These are phyloP conservation scores for Cephalopachus bancanus DNA, from an alignment of 2,797 vertebrate genomes.

Conservation along the genomic window DNA sequence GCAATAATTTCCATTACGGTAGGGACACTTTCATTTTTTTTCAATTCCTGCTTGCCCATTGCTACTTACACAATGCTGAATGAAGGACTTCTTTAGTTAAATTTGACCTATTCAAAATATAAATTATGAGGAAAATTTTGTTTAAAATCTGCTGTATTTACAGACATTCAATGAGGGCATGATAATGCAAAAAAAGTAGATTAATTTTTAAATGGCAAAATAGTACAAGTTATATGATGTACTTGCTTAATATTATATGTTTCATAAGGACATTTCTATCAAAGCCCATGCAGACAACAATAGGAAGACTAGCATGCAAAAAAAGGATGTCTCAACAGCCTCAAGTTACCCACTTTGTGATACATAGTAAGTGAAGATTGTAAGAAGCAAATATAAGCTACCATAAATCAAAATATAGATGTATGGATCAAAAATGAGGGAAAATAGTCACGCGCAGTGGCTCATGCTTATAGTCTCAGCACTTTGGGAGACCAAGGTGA, in stretches of 20 bases:
- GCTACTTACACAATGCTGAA: background rate
- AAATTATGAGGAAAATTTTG: background rate
- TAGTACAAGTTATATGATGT: background rate
- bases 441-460: background rate
- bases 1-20: constrained; percentile 68
- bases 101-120: background rate
- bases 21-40: background rate
- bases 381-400: background rate
- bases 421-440: background rate
- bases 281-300: background rate
- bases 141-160: background rate
- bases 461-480: too few relatives aligned
- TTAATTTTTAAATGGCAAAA: constrained; percentile 23
- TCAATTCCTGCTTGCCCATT: background rate
- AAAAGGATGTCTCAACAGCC: background rate
- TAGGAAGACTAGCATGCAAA: background rate
- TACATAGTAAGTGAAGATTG: background rate
- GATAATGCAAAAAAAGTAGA: background rate
- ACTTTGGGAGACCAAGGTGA: too few relatives aligned
- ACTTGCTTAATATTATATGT: background rate
- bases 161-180: background rate
- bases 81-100: background rate
- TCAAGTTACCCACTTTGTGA: background rate
- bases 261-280: background rate
- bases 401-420: background rate